Evolutionary conservation across 2,888 invertebrate species (phyloP).

Genomic region (Muschampia plurimacula): DNA sequence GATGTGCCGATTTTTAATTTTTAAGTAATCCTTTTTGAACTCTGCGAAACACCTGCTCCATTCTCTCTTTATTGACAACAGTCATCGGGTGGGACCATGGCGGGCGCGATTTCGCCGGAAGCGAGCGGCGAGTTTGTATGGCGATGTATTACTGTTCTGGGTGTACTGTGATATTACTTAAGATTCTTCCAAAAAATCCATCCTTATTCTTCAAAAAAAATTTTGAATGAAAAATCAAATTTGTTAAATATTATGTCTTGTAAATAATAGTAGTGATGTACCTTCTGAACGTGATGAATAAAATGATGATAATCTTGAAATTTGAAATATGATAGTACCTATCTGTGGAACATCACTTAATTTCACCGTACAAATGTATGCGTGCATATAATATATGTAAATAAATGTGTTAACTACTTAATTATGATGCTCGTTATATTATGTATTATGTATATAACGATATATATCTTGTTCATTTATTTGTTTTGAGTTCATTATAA

Average conservation of each 20-base stretch:
- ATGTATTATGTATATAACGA: too few species aligned
- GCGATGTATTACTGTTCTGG: too few species aligned
- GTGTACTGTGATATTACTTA: not conserved
- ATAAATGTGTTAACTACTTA: not conserved
- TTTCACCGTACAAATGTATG: not conserved
- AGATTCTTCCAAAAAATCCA: not conserved
- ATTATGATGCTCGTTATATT: slow-evolving; percentile 7
- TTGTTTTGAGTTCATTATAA: not conserved
- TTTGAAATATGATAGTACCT: not conserved
- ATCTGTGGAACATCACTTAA: not conserved
- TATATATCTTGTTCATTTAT: not conserved
- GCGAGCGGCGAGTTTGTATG: too few species aligned
- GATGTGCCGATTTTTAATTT: too few species aligned
- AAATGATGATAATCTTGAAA: not conserved
- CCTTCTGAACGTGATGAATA: not conserved
- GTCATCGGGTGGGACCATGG: too few species aligned
- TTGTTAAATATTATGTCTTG: not conserved
- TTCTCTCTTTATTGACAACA: too few species aligned
- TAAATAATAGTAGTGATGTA: not conserved
- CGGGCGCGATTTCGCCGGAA: too few species aligned
- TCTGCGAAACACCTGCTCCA: too few species aligned
- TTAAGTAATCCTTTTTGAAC: too few species aligned
- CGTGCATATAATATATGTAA: slow-evolving; percentile 2
- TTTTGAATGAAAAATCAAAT: not conserved
- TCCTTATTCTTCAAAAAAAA: not conserved